Percentiles rank a stretch among this genome's conserved stretches.
These are phyloP conservation scores for Falco concolor DNA, from an alignment of 2,797 vertebrate species.

Conservation along the genomic window DNA sequence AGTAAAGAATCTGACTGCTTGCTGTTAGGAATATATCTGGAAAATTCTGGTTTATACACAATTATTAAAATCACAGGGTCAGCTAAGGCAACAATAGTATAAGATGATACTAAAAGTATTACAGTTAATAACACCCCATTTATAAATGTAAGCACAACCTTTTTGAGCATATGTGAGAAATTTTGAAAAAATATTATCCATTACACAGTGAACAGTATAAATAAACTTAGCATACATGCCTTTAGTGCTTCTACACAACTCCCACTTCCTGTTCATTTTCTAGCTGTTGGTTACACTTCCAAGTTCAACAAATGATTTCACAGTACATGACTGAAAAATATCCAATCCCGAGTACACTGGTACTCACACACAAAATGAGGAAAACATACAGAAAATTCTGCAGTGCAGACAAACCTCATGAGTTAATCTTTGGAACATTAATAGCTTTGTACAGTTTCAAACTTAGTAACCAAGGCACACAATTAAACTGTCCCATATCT, in stretches of 20 bases:
- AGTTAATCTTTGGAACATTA: neutral
- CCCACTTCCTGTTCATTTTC: neutral
- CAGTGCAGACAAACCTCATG: neutral
- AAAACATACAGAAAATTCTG: neutral
- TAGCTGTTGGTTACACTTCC: neutral
- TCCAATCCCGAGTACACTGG: neutral
- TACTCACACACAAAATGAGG: neutral
- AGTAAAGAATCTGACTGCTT: neutral
- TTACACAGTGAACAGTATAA: neutral
- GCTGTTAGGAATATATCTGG: neutral
- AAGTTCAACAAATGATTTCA: neutral
- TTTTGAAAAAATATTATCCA: neutral
- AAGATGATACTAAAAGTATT: neutral
- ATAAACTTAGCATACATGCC: neutral
- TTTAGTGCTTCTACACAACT: neutral
- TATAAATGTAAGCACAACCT: neutral
- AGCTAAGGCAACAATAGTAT: neutral
- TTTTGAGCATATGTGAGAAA: neutral
- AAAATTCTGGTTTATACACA: neutral
- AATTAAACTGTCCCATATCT: neutral
- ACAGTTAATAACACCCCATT: neutral
- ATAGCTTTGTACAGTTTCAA: neutral
- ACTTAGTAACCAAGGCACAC: conserved; percentile 1
- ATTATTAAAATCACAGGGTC: neutral
- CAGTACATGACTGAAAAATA: neutral